Conservation (phyloP, 2,113 vertebrate species). For the Cercocebus atys region DNA sequence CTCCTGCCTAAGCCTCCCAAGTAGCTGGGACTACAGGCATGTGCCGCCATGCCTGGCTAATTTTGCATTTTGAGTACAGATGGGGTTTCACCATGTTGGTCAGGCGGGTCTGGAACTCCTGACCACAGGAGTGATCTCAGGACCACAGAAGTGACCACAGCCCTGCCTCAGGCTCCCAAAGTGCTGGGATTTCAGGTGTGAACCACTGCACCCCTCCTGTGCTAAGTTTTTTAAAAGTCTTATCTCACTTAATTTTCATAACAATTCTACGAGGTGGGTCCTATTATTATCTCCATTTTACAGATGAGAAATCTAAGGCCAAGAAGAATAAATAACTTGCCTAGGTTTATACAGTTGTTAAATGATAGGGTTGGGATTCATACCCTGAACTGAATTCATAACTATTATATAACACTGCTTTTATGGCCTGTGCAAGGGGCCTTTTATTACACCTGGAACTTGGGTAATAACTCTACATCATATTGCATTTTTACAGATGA, state of each 20-base stretch:
- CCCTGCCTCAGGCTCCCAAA: too few relatives aligned
- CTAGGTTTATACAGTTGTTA: not conserved
- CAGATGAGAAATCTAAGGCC: not conserved
- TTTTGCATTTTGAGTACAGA: too few relatives aligned
- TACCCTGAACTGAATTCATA: not conserved
- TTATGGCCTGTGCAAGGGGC: not conserved
- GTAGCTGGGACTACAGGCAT: too few relatives aligned
- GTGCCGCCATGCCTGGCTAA: too few relatives aligned
- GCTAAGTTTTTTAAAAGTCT: not conserved
- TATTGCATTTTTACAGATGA: not conserved
- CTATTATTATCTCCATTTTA: not conserved
- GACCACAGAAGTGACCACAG: too few relatives aligned
- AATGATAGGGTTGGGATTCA: not conserved
- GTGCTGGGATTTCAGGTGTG: too few relatives aligned
- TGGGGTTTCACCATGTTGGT: too few relatives aligned
- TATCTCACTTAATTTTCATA: not conserved
- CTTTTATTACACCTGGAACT: not conserved
- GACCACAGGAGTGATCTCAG: too few relatives aligned
- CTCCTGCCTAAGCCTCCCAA: too few relatives aligned
- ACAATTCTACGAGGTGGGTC: too few relatives aligned
- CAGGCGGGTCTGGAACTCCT: too few relatives aligned
- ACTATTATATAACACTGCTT: not conserved
- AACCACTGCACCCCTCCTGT: too few relatives aligned
- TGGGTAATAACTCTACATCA: not conserved
- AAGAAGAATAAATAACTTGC: not conserved